Base-by-base conservation (phyloP, 2,888 invertebrate species). In the Formica aserva region DNA sequence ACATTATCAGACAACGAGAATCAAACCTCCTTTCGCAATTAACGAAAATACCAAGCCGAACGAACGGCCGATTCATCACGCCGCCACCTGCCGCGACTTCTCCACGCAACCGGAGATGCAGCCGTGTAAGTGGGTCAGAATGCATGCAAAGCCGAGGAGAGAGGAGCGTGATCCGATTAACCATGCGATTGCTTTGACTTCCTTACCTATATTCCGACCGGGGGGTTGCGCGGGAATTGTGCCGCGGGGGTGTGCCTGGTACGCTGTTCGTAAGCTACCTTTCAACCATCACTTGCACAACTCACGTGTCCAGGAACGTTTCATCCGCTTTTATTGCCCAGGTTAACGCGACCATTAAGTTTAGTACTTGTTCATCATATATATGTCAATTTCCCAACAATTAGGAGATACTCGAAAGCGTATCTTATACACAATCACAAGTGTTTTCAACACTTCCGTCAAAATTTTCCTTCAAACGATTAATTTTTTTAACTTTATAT, bases 231-330 rank as follows among this genome's bases (percentile, higher is more conserved):
- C 52, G 76, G 26, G 84, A 86, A 80, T 80, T 26, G 57, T 15
- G 52, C 48, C 60, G 75, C 38, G 62, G 69, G 86, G 87, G 78
- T 75, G 92, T 93, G 89, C 94, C 94, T 93, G 94, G 94, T 93
- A 94, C 94, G 94, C 91, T 90, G 84, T 85, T 91, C 88, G 88
- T 90, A 88, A 87, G 89, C 89, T 86, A 86, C 86, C 80, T 69
- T 82, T 85, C 76, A 71, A 72, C 76, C 82, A 83, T 85, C 86
- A 84, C 83, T 78, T 83, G 41, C 74, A 75, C 83, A 63, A 52
- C 89, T 80, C 83, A 69, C 65, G 62, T 71, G 65, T 65, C 26
- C 81, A 81, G 84, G 83, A 82, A 45, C 82, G 82, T 82, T 82
- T 60, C 63, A 35, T n/a, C 45, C 18, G 8, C 29, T 4, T 45